These are phyloP conservation scores for Manis javanica DNA, from an alignment of 2,797 vertebrate genomes.

Conservation along the genomic window DNA sequence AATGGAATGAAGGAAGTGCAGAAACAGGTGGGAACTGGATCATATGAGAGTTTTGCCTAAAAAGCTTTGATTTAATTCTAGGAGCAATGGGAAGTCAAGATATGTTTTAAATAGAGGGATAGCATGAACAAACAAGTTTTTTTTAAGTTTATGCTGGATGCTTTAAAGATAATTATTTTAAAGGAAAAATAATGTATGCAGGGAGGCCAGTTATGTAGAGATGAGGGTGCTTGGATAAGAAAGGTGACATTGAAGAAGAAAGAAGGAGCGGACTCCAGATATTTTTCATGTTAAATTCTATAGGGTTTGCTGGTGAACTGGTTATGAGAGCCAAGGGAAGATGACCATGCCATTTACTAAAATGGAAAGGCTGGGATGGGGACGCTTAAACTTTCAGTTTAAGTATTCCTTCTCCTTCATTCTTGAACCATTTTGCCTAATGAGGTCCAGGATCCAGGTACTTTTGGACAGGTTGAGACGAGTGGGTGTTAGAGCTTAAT, in stretches of 20 bases:
- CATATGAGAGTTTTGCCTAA: neutral
- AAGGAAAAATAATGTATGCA: neutral
- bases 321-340: neutral
- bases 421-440: neutral
- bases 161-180: neutral
- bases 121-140: neutral
- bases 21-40: neutral
- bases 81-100: neutral
- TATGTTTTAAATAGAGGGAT: neutral
- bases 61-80: neutral
- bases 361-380: neutral
- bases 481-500: neutral
- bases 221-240: neutral
- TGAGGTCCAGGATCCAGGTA: neutral
- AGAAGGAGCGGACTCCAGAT: neutral
- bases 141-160: neutral
- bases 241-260: neutral
- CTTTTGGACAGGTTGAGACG: neutral
- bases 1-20: neutral
- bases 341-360: neutral
- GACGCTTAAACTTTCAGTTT: neutral
- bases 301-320: neutral
- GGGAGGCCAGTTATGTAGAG: neutral
- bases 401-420: neutral
- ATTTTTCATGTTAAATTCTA: neutral